phyloP scores from a whole-genome alignment of 2,888 invertebrate species.

The Loripinus fragilis region DNA sequence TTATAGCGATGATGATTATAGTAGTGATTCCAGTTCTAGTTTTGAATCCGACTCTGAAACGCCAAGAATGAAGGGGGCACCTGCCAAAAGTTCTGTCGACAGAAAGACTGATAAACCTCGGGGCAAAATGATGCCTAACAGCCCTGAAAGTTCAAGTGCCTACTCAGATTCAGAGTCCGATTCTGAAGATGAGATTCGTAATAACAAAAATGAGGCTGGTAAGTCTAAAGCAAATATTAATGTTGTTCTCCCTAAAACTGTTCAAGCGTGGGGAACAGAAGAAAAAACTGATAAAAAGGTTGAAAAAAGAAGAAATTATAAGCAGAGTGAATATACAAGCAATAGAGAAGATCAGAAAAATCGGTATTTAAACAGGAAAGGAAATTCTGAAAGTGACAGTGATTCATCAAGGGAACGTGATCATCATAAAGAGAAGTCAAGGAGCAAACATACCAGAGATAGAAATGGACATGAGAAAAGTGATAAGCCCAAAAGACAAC shows the following conservation, averaged over 20 bases:
- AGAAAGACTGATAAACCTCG: background rate
- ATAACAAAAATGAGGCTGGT: conserved; percentile 32
- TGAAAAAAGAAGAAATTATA: background rate
- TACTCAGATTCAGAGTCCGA: conserved; percentile 61
- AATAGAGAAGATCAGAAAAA: background rate
- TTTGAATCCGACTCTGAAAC: conserved; percentile 49
- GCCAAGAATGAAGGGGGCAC: conserved; percentile 37
- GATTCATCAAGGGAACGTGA: conserved; percentile 27
- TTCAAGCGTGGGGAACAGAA: conserved; percentile 59
- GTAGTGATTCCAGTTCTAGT: conserved; percentile 39
- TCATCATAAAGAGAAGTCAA: conserved; percentile 24
- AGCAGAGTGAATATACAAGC: background rate
- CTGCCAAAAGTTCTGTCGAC: conserved; percentile 17
- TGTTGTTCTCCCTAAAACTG: conserved; percentile 51
- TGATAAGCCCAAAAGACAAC: conserved; percentile 27
- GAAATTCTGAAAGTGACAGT: conserved; percentile 41
- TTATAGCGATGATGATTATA: conserved; percentile 13
- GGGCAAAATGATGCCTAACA: conserved; percentile 4
- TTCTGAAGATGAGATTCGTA: conserved; percentile 51
- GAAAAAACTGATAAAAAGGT: background rate
- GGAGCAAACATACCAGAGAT: conserved; percentile 36
- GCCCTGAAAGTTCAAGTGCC: conserved; percentile 66
- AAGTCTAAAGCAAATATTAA: conserved; percentile 37
- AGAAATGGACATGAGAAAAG: conserved; percentile 24
- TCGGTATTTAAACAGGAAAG: background rate